Conservation (phyloP, 2,888 invertebrate genomes). For the Exephanes ischioxanthus region DNA sequence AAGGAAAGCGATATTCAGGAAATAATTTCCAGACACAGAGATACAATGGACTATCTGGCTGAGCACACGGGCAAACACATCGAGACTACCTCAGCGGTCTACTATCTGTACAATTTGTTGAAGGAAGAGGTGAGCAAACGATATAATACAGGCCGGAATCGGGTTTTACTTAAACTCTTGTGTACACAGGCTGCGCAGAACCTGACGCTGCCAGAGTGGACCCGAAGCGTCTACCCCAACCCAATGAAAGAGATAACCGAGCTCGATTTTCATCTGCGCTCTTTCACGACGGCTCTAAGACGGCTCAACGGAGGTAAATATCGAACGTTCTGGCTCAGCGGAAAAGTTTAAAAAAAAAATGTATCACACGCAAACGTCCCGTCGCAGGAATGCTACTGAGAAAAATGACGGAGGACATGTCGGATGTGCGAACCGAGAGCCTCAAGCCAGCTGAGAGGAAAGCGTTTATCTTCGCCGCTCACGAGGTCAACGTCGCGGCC, state of each 20-base stretch:
- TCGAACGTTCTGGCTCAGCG: neutral
- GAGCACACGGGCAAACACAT: constrained; percentile 82
- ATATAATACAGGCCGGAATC: constrained; percentile 4
- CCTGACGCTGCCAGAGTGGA: constrained; percentile 85
- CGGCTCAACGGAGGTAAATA: constrained; percentile 83
- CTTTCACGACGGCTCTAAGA: constrained; percentile 81
- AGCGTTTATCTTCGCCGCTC: constrained; percentile 79
- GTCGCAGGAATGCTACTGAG: constrained; percentile 76
- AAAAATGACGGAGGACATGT: constrained; percentile 78
- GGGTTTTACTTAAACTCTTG: neutral
- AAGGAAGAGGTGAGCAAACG: constrained; percentile 81
- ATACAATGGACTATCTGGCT: constrained; percentile 83
- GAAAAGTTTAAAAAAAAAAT: neutral
- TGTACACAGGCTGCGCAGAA: constrained; percentile 77
- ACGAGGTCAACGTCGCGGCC: constrained; percentile 79
- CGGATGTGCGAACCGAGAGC: constrained; percentile 70
- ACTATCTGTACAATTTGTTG: constrained; percentile 83
- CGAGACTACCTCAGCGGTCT: constrained; percentile 78
- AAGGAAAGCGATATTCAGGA: constrained; percentile 75
- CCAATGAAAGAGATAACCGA: constrained; percentile 82
- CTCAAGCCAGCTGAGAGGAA: constrained; percentile 75
- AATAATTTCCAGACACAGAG: constrained; percentile 80
- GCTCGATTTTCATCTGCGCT: constrained; percentile 83
- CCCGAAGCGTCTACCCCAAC: constrained; percentile 81
- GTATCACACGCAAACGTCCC: too few relatives aligned